These are phyloP conservation scores for Zootermopsis nevadensis DNA, from an alignment of 2,888 invertebrate species.

Conservation along the genomic window DNA sequence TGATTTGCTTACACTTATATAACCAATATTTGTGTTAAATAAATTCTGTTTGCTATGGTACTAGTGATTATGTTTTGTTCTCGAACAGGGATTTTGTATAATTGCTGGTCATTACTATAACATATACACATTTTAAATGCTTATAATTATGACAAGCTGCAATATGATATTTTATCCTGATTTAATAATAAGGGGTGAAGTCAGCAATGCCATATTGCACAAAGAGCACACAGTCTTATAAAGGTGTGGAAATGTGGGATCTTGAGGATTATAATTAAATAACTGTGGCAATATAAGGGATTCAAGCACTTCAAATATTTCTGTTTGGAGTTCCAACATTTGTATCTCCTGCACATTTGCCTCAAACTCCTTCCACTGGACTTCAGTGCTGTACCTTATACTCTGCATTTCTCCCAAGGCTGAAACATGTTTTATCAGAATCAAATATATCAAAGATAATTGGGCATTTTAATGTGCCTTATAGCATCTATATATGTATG, in stretches of 20 bases:
- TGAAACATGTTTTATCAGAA: not conserved
- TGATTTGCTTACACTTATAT: too few relatives aligned
- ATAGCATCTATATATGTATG: not conserved
- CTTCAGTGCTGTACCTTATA: constrained; percentile 39
- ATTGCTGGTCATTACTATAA: too few relatives aligned
- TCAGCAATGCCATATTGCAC: constrained; percentile 18
- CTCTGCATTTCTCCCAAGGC: constrained; percentile 25
- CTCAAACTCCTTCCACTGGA: constrained; percentile 26
- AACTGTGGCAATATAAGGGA: constrained; percentile 35
- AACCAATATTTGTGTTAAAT: too few relatives aligned
- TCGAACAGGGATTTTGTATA: too few relatives aligned
- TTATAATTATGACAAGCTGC: constrained; percentile 1
- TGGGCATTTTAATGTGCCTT: not conserved
- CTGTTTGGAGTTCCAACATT: constrained; percentile 38
- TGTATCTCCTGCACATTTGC: constrained; percentile 43
- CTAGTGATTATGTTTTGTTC: too few relatives aligned
- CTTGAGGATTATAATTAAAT: not conserved
- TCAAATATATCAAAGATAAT: not conserved
- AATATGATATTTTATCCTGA: not conserved
- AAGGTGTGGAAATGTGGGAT: constrained; percentile 23
- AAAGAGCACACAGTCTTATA: constrained; percentile 22
- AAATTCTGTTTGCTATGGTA: too few relatives aligned
- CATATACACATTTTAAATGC: too few relatives aligned
- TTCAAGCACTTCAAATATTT: constrained; percentile 30
- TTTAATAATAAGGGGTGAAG: constrained; percentile 35